Conservation (phyloP, 2,888 invertebrate genomes). For the Drosophila siamana region DNA sequence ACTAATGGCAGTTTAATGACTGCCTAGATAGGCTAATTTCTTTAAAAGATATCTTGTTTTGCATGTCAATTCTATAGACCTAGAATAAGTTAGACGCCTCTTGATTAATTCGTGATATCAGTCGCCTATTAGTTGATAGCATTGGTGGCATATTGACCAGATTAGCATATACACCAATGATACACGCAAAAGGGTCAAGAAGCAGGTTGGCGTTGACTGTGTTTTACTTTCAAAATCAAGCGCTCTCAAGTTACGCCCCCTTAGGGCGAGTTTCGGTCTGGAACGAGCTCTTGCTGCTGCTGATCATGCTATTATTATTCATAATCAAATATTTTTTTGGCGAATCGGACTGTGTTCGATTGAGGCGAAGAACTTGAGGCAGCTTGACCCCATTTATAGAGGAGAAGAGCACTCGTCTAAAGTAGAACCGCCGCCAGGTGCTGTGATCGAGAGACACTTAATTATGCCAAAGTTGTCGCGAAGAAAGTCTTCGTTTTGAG, state of each 20-base stretch:
- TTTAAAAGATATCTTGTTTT: neutral
- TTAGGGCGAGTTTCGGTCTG: conserved; percentile 21
- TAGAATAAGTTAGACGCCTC: neutral
- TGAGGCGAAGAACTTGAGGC: conserved; percentile 35
- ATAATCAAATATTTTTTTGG: conserved; percentile 28
- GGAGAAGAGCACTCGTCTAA: conserved; percentile 40
- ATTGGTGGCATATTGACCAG: neutral
- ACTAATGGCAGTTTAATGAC: neutral
- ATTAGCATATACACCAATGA: conserved; percentile 33
- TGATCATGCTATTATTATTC: conserved; percentile 59
- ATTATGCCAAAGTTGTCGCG: conserved; percentile 22
- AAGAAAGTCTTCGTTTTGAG: conserved; percentile 73
- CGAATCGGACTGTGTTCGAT: conserved; percentile 43
- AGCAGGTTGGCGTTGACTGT: conserved; percentile 16
- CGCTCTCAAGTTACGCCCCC: conserved; percentile 21
- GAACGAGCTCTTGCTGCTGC: conserved; percentile 8
- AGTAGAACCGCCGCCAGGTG: conserved; percentile 59
- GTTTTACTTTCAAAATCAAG: conserved; percentile 38
- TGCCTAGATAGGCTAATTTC: neutral
- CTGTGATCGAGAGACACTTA: conserved; percentile 58
- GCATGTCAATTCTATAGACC: neutral
- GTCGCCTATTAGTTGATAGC: neutral
- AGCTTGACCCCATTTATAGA: conserved; percentile 62
- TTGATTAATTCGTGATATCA: neutral
- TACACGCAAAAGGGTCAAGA: conserved; percentile 22